phyloP scores from a whole-genome alignment of 2,113 vertebrate species.

The Spheniscus mendiculus region DNA sequence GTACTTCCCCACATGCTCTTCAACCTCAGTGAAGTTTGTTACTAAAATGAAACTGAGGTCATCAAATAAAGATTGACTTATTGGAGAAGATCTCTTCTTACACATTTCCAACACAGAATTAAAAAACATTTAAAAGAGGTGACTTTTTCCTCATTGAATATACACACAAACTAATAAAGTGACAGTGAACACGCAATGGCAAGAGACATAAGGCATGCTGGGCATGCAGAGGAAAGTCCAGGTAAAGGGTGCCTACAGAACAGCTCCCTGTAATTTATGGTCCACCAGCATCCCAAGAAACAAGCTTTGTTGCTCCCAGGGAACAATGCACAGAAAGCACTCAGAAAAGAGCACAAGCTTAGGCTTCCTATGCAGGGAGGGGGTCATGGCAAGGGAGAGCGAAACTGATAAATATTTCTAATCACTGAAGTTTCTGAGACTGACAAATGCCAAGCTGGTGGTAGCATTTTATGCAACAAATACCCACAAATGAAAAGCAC shows the following conservation, averaged over 20 bases:
- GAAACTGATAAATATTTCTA: background rate
- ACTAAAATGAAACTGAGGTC: background rate
- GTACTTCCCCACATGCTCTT: background rate
- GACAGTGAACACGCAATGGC: background rate
- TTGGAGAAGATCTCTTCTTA: background rate
- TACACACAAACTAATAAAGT: background rate
- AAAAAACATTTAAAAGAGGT: background rate
- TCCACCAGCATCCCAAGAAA: background rate
- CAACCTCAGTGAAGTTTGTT: background rate
- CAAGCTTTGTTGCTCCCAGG: background rate
- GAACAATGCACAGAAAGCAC: background rate
- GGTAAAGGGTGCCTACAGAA: background rate
- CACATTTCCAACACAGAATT: background rate
- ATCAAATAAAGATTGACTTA: background rate
- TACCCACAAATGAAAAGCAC: background rate
- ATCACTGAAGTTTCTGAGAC: background rate
- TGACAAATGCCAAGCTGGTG: background rate
- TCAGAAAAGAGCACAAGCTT: background rate
- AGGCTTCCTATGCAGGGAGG: background rate
- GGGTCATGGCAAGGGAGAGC: background rate
- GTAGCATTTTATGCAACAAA: background rate
- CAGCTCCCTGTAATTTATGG: background rate
- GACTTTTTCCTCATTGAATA: background rate
- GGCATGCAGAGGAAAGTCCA: background rate
- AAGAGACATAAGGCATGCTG: background rate